A percentile compares a stretch with the other conserved stretches of the same genome.
Conservation (phyloP, 23 tunicate species). For the Styela clava region DNA sequence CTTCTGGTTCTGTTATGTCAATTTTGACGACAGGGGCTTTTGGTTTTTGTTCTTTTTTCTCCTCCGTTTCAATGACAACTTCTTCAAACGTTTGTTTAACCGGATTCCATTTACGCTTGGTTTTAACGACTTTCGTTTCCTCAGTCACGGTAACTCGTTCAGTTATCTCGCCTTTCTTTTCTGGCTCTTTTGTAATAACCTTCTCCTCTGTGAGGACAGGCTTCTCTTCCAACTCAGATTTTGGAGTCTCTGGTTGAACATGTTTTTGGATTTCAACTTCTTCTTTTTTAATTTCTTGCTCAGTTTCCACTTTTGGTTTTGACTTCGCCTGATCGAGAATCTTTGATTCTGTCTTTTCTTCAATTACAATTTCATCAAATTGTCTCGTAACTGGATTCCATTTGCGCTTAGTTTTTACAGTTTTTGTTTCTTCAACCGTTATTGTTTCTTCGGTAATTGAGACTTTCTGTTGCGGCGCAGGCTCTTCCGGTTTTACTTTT, state of each 20-base stretch:
- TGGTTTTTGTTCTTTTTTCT: constrained; percentile 4
- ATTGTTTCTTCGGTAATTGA: neutral
- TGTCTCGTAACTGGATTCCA: constrained; percentile 67
- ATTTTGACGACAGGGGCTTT: neutral
- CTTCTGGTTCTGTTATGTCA: neutral
- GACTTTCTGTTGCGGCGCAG: neutral
- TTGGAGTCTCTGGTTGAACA: neutral
- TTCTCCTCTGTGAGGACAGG: neutral
- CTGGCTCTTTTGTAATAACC: neutral
- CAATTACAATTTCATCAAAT: constrained; percentile 52
- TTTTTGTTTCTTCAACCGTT: constrained; percentile 3
- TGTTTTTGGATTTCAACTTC: constrained; percentile 19
- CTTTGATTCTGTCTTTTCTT: constrained; percentile 37
- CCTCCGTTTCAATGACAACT: constrained; percentile 33
- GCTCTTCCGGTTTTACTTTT: neutral
- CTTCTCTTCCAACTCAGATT: neutral
- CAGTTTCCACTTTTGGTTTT: neutral
- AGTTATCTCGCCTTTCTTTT: neutral
- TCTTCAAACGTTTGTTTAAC: constrained; percentile 22
- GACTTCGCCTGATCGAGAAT: no score
- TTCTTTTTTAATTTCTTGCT: constrained; percentile 5
- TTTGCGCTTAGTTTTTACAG: constrained; percentile 22
- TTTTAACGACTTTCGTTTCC: constrained; percentile 16
- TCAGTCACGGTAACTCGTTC: neutral
- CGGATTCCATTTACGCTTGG: constrained; percentile 54